These are phyloP conservation scores for Solenodon paradoxus DNA, from an alignment of 2,113 vertebrate genomes.

Conservation along the genomic window DNA sequence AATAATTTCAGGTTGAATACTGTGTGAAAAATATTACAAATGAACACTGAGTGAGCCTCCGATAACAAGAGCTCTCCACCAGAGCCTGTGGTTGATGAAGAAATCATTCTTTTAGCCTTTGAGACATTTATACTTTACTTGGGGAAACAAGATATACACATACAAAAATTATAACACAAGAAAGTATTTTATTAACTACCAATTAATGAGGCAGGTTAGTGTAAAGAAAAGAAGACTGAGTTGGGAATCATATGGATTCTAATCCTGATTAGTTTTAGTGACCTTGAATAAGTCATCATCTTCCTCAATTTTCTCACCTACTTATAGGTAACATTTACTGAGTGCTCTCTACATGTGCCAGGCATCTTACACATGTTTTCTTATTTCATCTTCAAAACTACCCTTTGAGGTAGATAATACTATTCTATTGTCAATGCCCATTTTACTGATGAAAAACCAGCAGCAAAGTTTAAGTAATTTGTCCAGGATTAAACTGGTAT, in stretches of 20 bases:
- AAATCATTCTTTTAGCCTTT: background rate
- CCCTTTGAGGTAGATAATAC: background rate
- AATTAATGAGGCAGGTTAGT: background rate
- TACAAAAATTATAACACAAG: background rate
- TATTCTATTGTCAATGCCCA: background rate
- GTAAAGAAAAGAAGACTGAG: background rate
- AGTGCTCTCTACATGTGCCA: background rate
- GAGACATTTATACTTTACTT: background rate
- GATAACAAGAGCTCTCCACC: background rate
- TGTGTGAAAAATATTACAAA: background rate
- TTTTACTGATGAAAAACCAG: background rate
- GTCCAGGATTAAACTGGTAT: background rate
- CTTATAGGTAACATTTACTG: background rate
- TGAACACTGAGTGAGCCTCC: background rate
- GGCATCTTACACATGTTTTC: background rate
- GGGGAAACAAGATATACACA: background rate
- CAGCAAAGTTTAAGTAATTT: constrained; percentile 1
- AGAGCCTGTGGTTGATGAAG: background rate
- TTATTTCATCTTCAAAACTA: background rate
- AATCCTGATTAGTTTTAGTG: background rate
- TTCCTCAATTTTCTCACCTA: background rate
- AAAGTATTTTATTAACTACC: background rate
- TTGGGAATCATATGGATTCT: background rate
- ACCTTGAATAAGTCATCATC: background rate
- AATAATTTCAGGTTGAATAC: constrained; percentile 5